Evolutionary conservation across 2,797 vertebrate genomes (phyloP).

Genomic region (Mormyrus proboscirostris): DNA sequence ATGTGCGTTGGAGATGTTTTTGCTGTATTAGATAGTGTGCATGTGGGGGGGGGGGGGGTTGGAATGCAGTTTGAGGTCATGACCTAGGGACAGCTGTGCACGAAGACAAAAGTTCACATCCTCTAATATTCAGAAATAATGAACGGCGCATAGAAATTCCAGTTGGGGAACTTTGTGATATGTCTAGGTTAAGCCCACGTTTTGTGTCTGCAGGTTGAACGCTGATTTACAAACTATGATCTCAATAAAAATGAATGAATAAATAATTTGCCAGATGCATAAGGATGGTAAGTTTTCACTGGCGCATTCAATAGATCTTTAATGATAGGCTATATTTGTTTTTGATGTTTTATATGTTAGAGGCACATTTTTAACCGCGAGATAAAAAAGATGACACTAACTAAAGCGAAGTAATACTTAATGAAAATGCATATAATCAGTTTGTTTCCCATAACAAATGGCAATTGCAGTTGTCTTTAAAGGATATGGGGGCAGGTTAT

Average conservation of each 20-base stretch:
- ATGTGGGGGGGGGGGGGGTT: background rate
- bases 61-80: slow-evolving; percentile 48
- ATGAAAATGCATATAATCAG: background rate
- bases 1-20: background rate
- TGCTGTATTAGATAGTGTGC: background rate
- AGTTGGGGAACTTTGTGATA: background rate
- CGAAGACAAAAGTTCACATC: slow-evolving; percentile 32
- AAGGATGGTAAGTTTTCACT: background rate
- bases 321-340: background rate
- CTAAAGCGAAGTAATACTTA: background rate
- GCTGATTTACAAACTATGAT: background rate
- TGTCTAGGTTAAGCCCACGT: background rate
- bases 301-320: background rate
- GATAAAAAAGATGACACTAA: background rate
- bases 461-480: background rate
- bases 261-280: background rate
- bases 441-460: background rate
- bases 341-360: background rate
- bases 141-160: background rate
- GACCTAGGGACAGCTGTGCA: slow-evolving; percentile 63
- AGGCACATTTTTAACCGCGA: background rate
- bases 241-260: background rate
- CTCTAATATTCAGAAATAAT: slow-evolving; percentile 36
- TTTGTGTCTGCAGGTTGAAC: background rate
- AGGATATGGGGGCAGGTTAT: background rate